phyloP scores from a whole-genome alignment of 2,113 vertebrate species.

The Hypanus sabinus region DNA sequence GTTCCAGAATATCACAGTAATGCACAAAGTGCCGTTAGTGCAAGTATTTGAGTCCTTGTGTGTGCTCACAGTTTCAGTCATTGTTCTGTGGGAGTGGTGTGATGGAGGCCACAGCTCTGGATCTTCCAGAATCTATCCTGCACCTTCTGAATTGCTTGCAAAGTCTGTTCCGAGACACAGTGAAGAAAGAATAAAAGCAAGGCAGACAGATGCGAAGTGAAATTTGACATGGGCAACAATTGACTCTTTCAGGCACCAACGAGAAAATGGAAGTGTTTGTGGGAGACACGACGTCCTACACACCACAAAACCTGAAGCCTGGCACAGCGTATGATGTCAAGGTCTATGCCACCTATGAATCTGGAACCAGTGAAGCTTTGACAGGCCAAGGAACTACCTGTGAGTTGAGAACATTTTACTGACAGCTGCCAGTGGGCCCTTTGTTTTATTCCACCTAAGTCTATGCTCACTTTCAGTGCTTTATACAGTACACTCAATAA shows the following conservation, averaged over 20 bases:
- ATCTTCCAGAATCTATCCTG: too few species aligned
- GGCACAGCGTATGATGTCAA: slow-evolving; percentile 85
- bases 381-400: slow-evolving; percentile 81
- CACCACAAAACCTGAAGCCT: slow-evolving; percentile 78
- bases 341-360: slow-evolving; percentile 82
- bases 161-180: background rate
- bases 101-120: too few species aligned
- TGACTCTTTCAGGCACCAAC: slow-evolving; percentile 59
- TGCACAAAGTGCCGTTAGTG: too few species aligned
- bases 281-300: slow-evolving; percentile 84
- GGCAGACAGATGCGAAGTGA: background rate
- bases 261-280: slow-evolving; percentile 80
- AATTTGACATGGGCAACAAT: background rate
- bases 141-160: background rate
- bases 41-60: too few species aligned
- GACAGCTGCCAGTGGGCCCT: background rate
- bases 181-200: background rate
- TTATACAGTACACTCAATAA: background rate
- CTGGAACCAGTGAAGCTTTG: slow-evolving; percentile 72
- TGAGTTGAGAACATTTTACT: slow-evolving; percentile 49
- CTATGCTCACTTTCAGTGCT: background rate
- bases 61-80: too few species aligned
- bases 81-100: too few species aligned
- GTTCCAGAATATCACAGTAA: too few species aligned
- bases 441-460: background rate